These are phyloP conservation scores for Artemia sinica DNA, from an alignment of 2,888 invertebrate species.

Conservation along the genomic window DNA sequence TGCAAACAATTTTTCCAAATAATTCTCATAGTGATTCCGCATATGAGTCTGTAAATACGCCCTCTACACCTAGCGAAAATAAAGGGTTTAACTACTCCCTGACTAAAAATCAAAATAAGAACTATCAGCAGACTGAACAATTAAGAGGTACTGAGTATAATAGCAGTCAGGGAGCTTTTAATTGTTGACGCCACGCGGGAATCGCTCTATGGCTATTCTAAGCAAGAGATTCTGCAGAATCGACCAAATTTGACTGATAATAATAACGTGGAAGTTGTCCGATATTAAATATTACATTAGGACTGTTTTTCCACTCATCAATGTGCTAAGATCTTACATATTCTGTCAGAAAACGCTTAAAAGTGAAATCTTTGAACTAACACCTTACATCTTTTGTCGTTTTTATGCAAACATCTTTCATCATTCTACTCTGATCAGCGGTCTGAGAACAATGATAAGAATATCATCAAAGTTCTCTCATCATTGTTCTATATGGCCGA, in stretches of 20 bases:
- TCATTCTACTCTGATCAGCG: too few relatives aligned
- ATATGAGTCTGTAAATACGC: conserved; percentile 1
- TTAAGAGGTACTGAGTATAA: neutral
- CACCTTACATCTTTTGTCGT: too few relatives aligned
- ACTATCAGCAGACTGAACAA: neutral
- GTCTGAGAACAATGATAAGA: too few relatives aligned
- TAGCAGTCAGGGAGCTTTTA: neutral
- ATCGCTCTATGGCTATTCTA: neutral
- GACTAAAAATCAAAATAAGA: neutral
- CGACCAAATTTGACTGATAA: neutral
- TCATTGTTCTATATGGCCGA: too few relatives aligned
- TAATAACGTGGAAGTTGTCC: neutral
- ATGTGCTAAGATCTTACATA: too few relatives aligned
- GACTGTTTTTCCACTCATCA: too few relatives aligned
- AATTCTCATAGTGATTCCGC: conserved; percentile 13
- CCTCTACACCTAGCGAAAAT: neutral
- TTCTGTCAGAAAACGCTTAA: too few relatives aligned
- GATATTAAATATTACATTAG: neutral
- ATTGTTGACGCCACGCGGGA: conserved; percentile 10
- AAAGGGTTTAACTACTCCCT: conserved; percentile 4
- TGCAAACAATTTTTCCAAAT: neutral
- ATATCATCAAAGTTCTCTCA: too few relatives aligned
- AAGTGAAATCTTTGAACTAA: too few relatives aligned
- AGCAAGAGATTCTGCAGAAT: neutral
- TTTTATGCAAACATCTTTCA: too few relatives aligned